Evolutionary conservation across 2,113 vertebrate genomes (phyloP), one percentile per base, ranked within the genome.

Genomic region (Triplophysa dalaica): DNA sequence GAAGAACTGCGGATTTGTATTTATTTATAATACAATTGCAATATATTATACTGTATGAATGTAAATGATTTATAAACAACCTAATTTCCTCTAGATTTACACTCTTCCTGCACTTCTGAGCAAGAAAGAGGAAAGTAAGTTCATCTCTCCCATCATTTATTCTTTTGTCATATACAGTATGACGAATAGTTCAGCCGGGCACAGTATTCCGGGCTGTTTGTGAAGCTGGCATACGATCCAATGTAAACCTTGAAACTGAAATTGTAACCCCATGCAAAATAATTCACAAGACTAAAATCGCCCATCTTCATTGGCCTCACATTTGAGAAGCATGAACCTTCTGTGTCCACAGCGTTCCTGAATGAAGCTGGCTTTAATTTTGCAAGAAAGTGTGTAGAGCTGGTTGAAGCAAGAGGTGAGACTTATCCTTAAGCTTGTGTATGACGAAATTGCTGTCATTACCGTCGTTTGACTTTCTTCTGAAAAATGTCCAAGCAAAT

Each of bases 61-160:
- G 24, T 66, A 26, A 63, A 54, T 77, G 24, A 45, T 65, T 66
- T 22, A 14, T 33, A 33, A 17, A 0, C 19, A 45, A 50, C 8
- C 54, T 81, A n/a, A 70, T 79, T 80, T 83, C 38, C 84, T 84
- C 88, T 54, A 99, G 97, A 99, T 99, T 89, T 99, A 99, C 80
- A 99, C 97, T 0, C 87, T 99, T 64, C 97, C 96, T 9, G 96
- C 96, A 52, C 94, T 98, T 84, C 95, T 99, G 78, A 98, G 95
- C 92, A 99, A 98, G 91, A 99, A 98, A 80, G 97, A 99, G 91
- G 97, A 99, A 91, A 98, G 97, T 99, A 94, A 96, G 96, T 92
- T 81, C 2, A 16, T 1, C 14, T 16, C 45, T 70, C 19, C 66
- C 10, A 17, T 33, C 38, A 24, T 22, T 21, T 41, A 29, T 56